Conservation (phyloP, 2,888 invertebrate species). For the Strigamia crassipes region DNA sequence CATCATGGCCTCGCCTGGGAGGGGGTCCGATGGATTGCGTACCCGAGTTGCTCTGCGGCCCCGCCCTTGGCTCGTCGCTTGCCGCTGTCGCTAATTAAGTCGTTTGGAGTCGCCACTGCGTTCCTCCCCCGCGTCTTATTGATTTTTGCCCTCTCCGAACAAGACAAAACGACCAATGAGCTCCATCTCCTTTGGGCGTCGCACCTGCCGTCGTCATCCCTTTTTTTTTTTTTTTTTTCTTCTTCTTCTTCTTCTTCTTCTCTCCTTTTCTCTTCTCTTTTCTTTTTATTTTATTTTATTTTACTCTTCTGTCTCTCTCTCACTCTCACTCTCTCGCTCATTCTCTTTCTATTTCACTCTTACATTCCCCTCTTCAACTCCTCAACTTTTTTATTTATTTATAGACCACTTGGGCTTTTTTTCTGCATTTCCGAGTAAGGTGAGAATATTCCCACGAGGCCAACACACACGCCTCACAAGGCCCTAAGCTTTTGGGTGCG, state of each 20-base stretch:
- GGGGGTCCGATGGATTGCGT: conserved; percentile 43
- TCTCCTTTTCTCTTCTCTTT: not conserved
- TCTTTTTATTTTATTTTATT: not conserved
- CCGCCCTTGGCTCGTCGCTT: conserved; percentile 28
- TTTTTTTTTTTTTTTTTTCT: not conserved
- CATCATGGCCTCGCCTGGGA: conserved; percentile 31
- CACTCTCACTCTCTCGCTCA: not conserved
- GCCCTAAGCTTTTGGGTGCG: conserved; percentile 32
- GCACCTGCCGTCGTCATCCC: conserved; percentile 32
- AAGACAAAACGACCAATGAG: conserved; percentile 37
- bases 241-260: not conserved
- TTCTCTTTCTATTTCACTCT: not conserved
- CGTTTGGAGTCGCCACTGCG: conserved; percentile 44
- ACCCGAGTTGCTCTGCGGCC: conserved; percentile 24
- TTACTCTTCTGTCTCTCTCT: not conserved
- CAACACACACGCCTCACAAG: conserved; percentile 15
- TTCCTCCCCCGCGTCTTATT: conserved; percentile 36
- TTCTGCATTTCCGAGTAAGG: conserved; percentile 13
- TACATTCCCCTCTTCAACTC: not conserved
- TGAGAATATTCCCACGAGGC: conserved; percentile 37
- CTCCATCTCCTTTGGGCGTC: conserved; percentile 30
- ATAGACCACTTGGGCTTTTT: conserved; percentile 34
- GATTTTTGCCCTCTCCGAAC: conserved; percentile 34
- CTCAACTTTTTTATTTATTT: conserved; percentile 33
- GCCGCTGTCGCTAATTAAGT: conserved; percentile 44